These are phyloP conservation scores for Poecilia wingei DNA, from an alignment of 2,797 vertebrate genomes.

Conservation along the genomic window DNA sequence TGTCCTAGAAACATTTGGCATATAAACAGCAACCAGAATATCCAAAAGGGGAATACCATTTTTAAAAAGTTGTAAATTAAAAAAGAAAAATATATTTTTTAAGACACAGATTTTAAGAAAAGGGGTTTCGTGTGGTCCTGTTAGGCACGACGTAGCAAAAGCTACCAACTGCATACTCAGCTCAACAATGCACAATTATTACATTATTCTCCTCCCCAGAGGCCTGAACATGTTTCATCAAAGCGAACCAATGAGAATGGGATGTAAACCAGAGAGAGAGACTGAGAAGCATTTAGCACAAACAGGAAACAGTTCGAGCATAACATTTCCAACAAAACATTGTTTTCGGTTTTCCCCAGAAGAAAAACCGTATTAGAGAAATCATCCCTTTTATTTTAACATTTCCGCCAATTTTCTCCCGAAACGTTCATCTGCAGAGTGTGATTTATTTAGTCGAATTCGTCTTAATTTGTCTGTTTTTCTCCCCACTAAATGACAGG, in stretches of 20 bases:
- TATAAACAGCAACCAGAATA: constrained; percentile 33
- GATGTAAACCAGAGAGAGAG: background rate
- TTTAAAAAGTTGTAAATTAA: constrained; percentile 20
- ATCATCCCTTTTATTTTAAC: background rate
- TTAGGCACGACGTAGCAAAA: constrained; percentile 68
- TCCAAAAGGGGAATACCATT: constrained; percentile 13
- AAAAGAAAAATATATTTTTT: constrained; percentile 26
- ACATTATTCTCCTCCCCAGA: constrained; percentile 73
- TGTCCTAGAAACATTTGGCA: constrained; percentile 5
- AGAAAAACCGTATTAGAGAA: background rate
- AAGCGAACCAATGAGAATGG: constrained; percentile 17
- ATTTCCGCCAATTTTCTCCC: background rate
- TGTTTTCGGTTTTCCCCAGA: background rate
- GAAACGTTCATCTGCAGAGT: background rate
- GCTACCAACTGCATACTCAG: constrained; percentile 74
- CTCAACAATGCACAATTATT: constrained; percentile 80
- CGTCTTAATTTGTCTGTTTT: background rate
- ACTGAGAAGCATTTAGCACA: background rate
- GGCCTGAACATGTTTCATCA: constrained; percentile 63
- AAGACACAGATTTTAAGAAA: constrained; percentile 27
- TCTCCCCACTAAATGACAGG: no score
- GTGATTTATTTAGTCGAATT: background rate
- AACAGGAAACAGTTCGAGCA: background rate
- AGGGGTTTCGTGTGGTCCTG: constrained; percentile 19
- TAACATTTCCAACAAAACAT: background rate